phyloP scores from a whole-genome alignment of 2,113 vertebrate species.

The Trichechus manatus region DNA sequence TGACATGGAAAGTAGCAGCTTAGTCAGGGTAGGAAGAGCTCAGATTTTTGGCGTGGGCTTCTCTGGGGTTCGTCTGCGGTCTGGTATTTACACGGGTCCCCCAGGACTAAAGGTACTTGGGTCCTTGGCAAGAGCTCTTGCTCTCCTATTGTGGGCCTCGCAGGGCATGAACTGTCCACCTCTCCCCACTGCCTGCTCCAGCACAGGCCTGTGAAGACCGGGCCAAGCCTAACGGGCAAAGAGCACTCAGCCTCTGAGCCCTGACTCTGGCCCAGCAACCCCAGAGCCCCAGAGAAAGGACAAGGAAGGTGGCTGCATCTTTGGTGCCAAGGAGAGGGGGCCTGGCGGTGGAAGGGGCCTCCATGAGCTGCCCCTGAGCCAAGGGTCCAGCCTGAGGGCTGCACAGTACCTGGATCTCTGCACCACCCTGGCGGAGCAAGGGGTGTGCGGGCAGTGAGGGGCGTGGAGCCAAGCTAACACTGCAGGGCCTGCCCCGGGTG shows the following conservation, averaged over 20 bases:
- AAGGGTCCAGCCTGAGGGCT: background rate
- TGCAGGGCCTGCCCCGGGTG: slow-evolving; percentile 16
- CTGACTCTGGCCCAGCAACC: background rate
- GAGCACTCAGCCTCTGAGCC: background rate
- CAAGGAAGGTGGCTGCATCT: slow-evolving; percentile 51
- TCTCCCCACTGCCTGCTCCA: background rate
- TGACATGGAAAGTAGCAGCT: background rate
- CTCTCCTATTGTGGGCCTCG: background rate
- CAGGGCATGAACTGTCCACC: background rate
- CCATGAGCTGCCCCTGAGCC: slow-evolving; percentile 47
- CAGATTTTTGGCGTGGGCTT: slow-evolving; percentile 81
- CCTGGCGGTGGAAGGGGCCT: background rate
- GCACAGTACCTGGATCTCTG: background rate
- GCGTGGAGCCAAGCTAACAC: slow-evolving; percentile 45
- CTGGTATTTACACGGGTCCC: slow-evolving; percentile 79
- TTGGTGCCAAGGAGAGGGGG: slow-evolving; percentile 76
- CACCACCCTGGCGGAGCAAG: background rate
- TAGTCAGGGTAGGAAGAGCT: background rate
- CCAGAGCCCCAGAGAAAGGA: background rate
- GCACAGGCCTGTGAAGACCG: background rate
- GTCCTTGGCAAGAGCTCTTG: background rate
- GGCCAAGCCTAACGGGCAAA: background rate
- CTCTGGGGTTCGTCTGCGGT: slow-evolving; percentile 49
- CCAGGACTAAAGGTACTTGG: background rate
- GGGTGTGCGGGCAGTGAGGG: background rate